Percentiles rank a stretch among this genome's conserved stretches.
These are phyloP conservation scores for Perccottus glenii DNA, from an alignment of 2,113 vertebrate species.

Conservation along the genomic window DNA sequence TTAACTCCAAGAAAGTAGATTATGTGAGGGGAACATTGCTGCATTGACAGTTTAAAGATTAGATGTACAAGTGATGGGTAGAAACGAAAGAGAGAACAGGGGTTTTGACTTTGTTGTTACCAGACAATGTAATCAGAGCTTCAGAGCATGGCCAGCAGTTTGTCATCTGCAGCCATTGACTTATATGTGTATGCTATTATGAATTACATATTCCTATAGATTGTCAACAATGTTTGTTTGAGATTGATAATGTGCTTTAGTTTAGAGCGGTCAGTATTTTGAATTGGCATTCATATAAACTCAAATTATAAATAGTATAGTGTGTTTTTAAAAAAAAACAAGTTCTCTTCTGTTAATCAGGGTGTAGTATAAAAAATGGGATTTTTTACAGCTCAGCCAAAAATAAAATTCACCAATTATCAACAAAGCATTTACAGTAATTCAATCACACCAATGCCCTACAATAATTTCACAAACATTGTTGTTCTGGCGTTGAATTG, in stretches of 20 bases:
- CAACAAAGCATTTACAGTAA: background rate
- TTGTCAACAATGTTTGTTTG: slow-evolving; percentile 33
- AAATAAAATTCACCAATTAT: slow-evolving; percentile 14
- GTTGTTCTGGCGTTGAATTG: slow-evolving; percentile 3
- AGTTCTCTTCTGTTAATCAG: slow-evolving; percentile 6
- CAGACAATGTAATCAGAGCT: slow-evolving; percentile 3
- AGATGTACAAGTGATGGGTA: slow-evolving; percentile 1
- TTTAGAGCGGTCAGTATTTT: slow-evolving; percentile 5
- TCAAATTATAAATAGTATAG: background rate
- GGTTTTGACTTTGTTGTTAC: slow-evolving; percentile 14
- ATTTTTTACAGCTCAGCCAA: slow-evolving; percentile 11
- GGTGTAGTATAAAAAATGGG: background rate
- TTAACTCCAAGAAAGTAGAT: slow-evolving; percentile 60
- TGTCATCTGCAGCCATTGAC: slow-evolving; percentile 13
- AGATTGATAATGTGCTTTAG: slow-evolving; percentile 20
- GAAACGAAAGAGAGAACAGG: background rate
- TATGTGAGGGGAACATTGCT: slow-evolving; percentile 41
- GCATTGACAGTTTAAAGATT: slow-evolving; percentile 48
- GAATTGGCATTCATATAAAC: background rate
- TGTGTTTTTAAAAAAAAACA: background rate
- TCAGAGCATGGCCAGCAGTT: background rate
- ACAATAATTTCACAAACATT: slow-evolving; percentile 10
- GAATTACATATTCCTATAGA: slow-evolving; percentile 40
- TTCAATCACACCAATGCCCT: slow-evolving; percentile 14
- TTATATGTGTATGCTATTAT: slow-evolving; percentile 40